Conservation (phyloP, 2,797 vertebrate genomes). For the Pantherophis vulpinus region DNA sequence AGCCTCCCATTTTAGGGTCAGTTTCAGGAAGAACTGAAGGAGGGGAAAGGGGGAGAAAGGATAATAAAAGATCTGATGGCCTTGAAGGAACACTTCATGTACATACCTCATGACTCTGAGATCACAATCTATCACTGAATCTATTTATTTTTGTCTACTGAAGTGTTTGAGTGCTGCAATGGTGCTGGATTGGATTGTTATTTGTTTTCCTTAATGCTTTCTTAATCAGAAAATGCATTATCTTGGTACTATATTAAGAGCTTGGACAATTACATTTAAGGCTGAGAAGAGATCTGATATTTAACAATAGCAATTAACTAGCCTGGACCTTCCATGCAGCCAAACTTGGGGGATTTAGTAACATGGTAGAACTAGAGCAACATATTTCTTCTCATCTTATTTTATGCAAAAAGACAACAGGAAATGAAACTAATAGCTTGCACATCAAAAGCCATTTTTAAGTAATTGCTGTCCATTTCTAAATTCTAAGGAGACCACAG, state of each 20-base stretch:
- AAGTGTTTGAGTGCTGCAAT: background rate
- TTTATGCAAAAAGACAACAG: background rate
- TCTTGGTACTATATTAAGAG: background rate
- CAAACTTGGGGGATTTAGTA: background rate
- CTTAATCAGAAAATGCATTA: background rate
- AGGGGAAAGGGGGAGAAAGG: background rate
- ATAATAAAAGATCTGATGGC: background rate
- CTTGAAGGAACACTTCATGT: background rate
- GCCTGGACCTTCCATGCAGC: background rate
- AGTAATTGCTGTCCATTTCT: background rate
- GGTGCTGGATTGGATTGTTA: background rate
- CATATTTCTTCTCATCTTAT: background rate
- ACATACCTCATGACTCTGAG: background rate
- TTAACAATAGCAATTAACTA: background rate
- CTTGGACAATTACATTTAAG: background rate
- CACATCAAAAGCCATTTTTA: background rate
- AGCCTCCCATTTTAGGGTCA: background rate
- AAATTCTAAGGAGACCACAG: background rate
- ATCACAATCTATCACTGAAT: background rate
- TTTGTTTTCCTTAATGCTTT: background rate
- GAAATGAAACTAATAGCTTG: background rate
- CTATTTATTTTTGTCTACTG: background rate
- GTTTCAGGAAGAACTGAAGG: background rate
- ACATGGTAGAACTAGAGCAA: background rate
- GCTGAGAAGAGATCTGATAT: background rate